Percentiles rank a stretch among this genome's conserved stretches.
phyloP scores from a whole-genome alignment of 1,140 invertebrate species.

The Coenobita brevimanus region DNA sequence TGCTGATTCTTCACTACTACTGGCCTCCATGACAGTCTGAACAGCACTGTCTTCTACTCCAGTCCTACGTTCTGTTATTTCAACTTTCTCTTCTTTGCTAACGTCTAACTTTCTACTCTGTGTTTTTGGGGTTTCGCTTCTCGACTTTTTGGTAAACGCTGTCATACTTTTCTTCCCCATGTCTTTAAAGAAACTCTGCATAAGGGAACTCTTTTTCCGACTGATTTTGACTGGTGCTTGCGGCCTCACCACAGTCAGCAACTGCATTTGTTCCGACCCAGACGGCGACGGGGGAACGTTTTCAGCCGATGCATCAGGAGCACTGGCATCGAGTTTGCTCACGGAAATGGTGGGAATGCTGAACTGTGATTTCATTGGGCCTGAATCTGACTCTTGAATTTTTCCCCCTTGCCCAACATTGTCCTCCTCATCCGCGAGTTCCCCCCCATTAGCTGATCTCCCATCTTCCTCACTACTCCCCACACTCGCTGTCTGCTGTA shows the following conservation, averaged over 20 bases:
- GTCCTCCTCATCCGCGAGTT: slow-evolving; percentile 30
- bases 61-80: too few relatives aligned
- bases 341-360: slow-evolving; percentile 13
- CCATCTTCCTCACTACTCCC: not conserved
- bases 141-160: not conserved
- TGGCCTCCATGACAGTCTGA: too few relatives aligned
- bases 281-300: slow-evolving; percentile 1
- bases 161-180: not conserved
- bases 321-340: slow-evolving; percentile 12
- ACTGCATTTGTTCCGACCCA: not conserved
- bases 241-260: slow-evolving; percentile 4
- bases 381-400: too few relatives aligned
- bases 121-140: not conserved
- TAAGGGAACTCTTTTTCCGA: not conserved
- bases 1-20: too few relatives aligned
- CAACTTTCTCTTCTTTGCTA: too few relatives aligned
- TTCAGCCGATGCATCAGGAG: not conserved
- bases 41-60: too few relatives aligned
- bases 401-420: not conserved
- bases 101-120: too few relatives aligned
- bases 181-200: slow-evolving; percentile 31
- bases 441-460: slow-evolving; percentile 24
- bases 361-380: not conserved
- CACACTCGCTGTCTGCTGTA: not conserved
- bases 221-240: slow-evolving; percentile 5